phyloP scores from a whole-genome alignment of 2,113 vertebrate species.

The Tyrannus savana region DNA sequence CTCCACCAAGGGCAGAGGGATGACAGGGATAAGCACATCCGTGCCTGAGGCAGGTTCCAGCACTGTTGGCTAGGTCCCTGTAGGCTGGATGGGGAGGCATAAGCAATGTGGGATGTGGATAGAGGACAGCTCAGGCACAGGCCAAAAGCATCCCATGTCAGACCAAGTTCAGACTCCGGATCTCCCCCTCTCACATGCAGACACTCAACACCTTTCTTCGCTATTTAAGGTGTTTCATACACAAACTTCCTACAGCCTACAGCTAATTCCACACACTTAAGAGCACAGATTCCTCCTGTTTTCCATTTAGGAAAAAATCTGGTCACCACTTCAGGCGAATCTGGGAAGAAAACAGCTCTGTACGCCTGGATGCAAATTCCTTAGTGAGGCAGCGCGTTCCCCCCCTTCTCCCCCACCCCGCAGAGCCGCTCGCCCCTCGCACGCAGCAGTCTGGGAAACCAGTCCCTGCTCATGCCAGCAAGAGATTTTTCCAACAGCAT shows the following conservation, averaged over 20 bases:
- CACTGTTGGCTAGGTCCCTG: not conserved
- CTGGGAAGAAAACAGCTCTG: not conserved
- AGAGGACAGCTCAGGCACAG: not conserved
- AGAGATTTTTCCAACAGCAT: constrained; percentile 24
- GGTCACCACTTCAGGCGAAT: not conserved
- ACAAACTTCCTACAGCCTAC: not conserved
- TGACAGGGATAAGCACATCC: not conserved
- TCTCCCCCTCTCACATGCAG: not conserved
- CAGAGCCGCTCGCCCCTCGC: not conserved
- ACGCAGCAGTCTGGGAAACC: not conserved
- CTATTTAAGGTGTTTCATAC: not conserved
- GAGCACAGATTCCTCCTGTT: not conserved
- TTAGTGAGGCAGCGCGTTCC: not conserved
- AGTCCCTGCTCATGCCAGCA: not conserved
- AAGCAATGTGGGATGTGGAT: not conserved
- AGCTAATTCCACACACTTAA: not conserved
- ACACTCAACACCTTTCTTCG: not conserved
- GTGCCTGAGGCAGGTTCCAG: rapidly evolving
- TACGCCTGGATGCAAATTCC: not conserved
- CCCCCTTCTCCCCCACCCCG: not conserved
- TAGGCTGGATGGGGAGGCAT: not conserved
- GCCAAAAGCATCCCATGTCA: not conserved
- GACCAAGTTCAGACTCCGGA: rapidly evolving
- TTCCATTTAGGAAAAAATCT: constrained; percentile 2
- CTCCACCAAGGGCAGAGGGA: not conserved